Evolutionary conservation across 2,797 vertebrate genomes (phyloP).

Genomic region (Hypotaenidia okinawae): DNA sequence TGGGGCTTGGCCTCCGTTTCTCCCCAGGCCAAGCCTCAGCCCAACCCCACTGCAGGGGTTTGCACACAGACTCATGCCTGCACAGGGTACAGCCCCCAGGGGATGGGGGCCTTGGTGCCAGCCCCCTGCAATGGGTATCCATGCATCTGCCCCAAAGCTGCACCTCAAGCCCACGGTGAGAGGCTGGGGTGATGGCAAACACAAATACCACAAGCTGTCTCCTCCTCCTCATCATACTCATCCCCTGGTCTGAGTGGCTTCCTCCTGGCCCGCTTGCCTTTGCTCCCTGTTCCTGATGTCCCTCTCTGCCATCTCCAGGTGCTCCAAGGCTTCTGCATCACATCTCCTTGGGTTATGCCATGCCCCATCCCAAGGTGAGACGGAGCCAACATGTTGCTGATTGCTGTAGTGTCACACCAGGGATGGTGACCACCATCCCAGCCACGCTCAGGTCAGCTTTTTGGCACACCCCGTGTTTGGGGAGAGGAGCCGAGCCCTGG

Average conservation of each 20-base stretch:
- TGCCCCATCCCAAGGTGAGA: neutral
- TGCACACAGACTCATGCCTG: neutral
- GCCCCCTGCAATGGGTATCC: neutral
- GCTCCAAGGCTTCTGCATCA: neutral
- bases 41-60: neutral
- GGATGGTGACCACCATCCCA: neutral
- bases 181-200: neutral
- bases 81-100: fast-evolving
- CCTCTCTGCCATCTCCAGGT: neutral
- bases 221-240: neutral
- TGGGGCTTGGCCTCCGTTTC: neutral
- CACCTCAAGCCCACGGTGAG: fast-evolving
- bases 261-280: neutral
- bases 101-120: fast-evolving
- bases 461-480: fast-evolving
- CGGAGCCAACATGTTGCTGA: fast-evolving
- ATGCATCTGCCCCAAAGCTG: fast-evolving
- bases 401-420: fast-evolving
- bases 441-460: neutral
- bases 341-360: fast-evolving
- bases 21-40: neutral
- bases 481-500: neutral
- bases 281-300: neutral
- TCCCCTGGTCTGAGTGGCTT: neutral
- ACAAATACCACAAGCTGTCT: fast-evolving